These are phyloP conservation scores for Stenotaenia linearis DNA, from an alignment of 2,888 invertebrate species.

Conservation along the genomic window DNA sequence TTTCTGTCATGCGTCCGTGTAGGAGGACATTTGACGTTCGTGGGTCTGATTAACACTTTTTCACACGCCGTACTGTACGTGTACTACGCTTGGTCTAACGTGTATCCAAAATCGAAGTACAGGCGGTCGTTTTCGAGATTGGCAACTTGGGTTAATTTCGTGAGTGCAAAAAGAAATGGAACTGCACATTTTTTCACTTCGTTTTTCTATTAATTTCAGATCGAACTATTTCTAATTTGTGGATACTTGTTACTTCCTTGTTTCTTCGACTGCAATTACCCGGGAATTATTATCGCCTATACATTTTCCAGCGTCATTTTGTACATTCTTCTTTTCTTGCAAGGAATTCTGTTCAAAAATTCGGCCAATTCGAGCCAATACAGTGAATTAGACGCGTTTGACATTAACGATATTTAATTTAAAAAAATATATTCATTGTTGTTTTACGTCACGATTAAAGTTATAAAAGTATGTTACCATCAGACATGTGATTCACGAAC, in stretches of 20 bases:
- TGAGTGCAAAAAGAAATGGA: too few relatives aligned
- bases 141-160: not conserved
- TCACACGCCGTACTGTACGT: slow-evolving; percentile 51
- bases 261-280: not conserved
- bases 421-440: too few relatives aligned
- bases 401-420: not conserved
- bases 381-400: not conserved
- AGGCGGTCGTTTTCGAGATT: not conserved
- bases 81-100: slow-evolving; percentile 47
- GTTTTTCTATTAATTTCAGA: not conserved
- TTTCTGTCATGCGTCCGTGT: too few relatives aligned
- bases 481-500: too few relatives aligned
- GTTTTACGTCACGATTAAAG: too few relatives aligned
- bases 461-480: too few relatives aligned
- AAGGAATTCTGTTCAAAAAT: not conserved
- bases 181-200: too few relatives aligned
- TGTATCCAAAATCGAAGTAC: not conserved
- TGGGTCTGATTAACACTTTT: slow-evolving; percentile 48
- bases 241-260: not conserved
- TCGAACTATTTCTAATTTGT: not conserved
- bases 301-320: not conserved
- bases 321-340: not conserved
- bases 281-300: not conserved
- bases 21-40: slow-evolving; percentile 43
- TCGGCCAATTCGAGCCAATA: not conserved